Evolutionary conservation across 2,797 vertebrate species (phyloP), one percentile per base, ranked within the genome.

Genomic region (Microhierax caerulescens): DNA sequence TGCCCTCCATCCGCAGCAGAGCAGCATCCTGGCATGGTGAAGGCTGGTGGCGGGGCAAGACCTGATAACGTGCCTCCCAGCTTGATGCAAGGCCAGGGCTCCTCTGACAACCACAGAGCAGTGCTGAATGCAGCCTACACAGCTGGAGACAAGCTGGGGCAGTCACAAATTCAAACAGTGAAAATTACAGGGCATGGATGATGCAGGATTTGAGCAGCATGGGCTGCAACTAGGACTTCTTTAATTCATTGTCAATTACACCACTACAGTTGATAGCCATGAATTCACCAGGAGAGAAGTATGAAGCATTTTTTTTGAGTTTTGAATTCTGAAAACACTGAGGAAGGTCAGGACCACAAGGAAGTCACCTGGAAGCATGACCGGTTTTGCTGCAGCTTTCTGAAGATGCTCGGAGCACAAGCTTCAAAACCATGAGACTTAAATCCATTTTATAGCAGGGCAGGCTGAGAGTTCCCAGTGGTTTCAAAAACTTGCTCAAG

Each of bases 21-120:
- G 80, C 41, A 41, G 20, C 0, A 0, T 41, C 27, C 61, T 0
- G 0, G 60, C 88, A 70, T 0, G 6, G 60, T 7, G 23, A 74
- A 57, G 22, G 56, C 32, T 59, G 37, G 43, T 5, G 4, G 64
- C 64, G 77, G 22, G 36, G 60, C 17, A 67, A 81, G 39, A 74
- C n/a, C 14, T 1, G 0, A 7, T 17, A 48, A 77, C 28, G 50
- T 68, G 69, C 8, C 25, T 21, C 23, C 39, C 43, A 65, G 9
- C 28, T 8, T 48, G 63, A 72, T 25, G 18, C 5, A 2, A 64
- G 8, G 37, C 57, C 28, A 57, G 24, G 36, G 51, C 27, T 90
- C 69, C 78, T 53, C 68, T 4, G 4, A 60, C 6, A 23, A 48
- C 23, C 11, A 2, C 17, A 48, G 36, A 84, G 37, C 24, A 22